phyloP scores from a whole-genome alignment of 2,888 invertebrate species.

The Brachypalpus laphriformis region DNA sequence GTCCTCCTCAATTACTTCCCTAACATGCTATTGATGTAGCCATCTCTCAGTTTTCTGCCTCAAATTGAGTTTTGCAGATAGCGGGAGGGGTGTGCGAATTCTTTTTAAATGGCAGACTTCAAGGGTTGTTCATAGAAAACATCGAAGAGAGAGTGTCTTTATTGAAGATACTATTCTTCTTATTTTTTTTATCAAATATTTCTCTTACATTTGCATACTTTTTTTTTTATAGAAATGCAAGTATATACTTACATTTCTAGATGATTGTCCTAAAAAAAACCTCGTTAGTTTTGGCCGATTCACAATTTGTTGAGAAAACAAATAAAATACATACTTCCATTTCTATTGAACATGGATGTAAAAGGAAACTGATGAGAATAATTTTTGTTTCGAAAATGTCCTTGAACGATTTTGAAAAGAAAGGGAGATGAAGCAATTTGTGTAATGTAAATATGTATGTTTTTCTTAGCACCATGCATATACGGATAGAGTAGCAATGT shows the following conservation, averaged over 20 bases:
- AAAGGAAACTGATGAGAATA: slow-evolving; percentile 2
- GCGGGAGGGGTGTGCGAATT: slow-evolving; percentile 27
- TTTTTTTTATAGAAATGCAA: slow-evolving; percentile 1
- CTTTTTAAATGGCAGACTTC: slow-evolving; percentile 56
- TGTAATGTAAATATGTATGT: slow-evolving; percentile 36
- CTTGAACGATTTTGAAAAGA: slow-evolving; percentile 39
- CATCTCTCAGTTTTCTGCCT: slow-evolving; percentile 13
- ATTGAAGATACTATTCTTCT: slow-evolving; percentile 32
- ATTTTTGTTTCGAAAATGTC: slow-evolving; percentile 32
- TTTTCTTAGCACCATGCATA: background rate
- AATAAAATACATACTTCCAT: too few relatives aligned
- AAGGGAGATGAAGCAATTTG: slow-evolving; percentile 29
- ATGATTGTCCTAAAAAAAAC: background rate
- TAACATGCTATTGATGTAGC: background rate
- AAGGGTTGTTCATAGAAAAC: slow-evolving; percentile 44
- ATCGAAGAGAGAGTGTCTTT: slow-evolving; percentile 29
- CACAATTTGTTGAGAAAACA: background rate
- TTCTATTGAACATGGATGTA: too few relatives aligned
- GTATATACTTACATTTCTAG: slow-evolving; percentile 1
- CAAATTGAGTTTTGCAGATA: slow-evolving; percentile 52
- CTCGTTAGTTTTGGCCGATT: background rate
- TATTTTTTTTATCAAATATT: background rate
- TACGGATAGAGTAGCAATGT: background rate
- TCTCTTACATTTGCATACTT: background rate
- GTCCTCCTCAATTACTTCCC: slow-evolving; percentile 26